Evolutionary conservation across 2,797 vertebrate genomes (phyloP), one percentile per base, ranked within the genome.

Genomic region (Florisuga fusca): DNA sequence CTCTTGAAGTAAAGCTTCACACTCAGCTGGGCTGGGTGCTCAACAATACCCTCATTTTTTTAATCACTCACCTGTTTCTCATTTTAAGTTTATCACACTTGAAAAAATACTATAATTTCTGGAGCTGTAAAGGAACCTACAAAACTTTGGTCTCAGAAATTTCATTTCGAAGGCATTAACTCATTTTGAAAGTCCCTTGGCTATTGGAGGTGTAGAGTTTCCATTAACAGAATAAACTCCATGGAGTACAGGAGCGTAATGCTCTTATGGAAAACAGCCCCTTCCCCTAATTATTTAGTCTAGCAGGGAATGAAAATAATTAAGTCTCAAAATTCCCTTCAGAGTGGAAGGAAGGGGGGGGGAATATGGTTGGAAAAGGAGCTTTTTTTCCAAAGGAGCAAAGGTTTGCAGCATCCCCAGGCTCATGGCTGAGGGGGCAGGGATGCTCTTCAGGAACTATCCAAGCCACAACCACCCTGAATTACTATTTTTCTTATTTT

Each of bases 291-390:
- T 96, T 97, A 96, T 97, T 96, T 96, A 96, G 96, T 96, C 96
- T 97, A 97, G 96, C 89, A 96, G 93, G 94, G 96, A 97, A 95
- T 82, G 95, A 97, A 97, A 96, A 96, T 95, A 97, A 97, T 97
- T 95, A 96, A 96, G 92, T 73, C 87, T 89, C 96, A 79, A 82
- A 92, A 95, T 79, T 93, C 94, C 90, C 96, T 89, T 91, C 15
- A 45, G 92, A 89, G 71, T 12, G 66, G 45, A 50, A 29, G 38
- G 6, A 53, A 21, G 12, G 50, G 79, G 57, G 43, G 17, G 61
- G 6, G 74, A 45, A 89, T 58, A 67, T 45, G 57, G 92, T 2
- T 72, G 86, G 84, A 84, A 93, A 95, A 94, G 66, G 4, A 54
- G 59, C 48, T 64, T 79, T 64, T 85, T 90, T 92, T 84, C 78